Evolutionary conservation across 2,888 invertebrate species (phyloP).

Genomic region (Philaethria dido): DNA sequence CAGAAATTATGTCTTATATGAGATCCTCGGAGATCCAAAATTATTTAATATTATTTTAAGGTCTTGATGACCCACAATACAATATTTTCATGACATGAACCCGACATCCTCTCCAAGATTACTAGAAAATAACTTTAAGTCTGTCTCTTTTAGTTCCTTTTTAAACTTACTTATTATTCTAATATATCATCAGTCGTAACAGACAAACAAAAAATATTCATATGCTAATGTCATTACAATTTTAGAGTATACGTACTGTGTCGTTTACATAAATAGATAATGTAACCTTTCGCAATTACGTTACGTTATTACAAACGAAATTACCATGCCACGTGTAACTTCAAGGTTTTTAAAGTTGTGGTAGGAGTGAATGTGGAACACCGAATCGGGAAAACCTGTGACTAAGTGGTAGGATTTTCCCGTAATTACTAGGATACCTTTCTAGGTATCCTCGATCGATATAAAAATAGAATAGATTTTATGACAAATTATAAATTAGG

Average conservation of each 20-base stretch:
- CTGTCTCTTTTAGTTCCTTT: background rate
- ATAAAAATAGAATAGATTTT: slow-evolving; percentile 1
- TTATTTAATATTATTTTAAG: no score
- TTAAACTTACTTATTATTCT: background rate
- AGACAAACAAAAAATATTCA: background rate
- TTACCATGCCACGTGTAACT: slow-evolving; percentile 19
- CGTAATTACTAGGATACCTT: slow-evolving; percentile 37
- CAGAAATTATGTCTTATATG: no score
- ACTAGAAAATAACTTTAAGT: background rate
- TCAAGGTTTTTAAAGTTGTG: slow-evolving; percentile 38
- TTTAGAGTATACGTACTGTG: background rate
- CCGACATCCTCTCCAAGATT: no score
- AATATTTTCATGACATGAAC: no score
- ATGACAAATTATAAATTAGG: background rate
- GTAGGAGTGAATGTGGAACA: slow-evolving; percentile 31
- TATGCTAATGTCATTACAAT: slow-evolving; percentile 5
- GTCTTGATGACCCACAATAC: no score
- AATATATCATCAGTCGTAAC: background rate
- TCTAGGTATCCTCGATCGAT: slow-evolving; percentile 24
- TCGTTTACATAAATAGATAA: slow-evolving; percentile 24
- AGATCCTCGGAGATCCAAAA: no score
- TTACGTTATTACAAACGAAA: slow-evolving; percentile 3
- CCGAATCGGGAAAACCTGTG: slow-evolving; percentile 56
- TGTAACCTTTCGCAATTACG: slow-evolving; percentile 11
- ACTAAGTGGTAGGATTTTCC: slow-evolving; percentile 50